These are phyloP conservation scores for Trichopria drosophilae DNA, from an alignment of 2,888 invertebrate species.

Conservation along the genomic window DNA sequence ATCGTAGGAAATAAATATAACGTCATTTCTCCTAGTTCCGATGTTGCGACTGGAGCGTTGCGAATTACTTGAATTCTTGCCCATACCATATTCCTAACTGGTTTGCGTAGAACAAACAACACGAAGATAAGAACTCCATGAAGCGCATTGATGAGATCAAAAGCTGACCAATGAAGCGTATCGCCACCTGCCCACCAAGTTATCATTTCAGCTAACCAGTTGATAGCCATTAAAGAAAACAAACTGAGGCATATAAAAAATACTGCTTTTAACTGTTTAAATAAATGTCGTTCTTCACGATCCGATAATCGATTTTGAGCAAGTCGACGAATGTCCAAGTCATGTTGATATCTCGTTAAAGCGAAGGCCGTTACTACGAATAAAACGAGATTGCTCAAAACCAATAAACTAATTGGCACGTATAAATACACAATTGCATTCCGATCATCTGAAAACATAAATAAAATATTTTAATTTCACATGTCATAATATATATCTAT, in stretches of 20 bases:
- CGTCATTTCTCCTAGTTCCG: conserved; percentile 46
- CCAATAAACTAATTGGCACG: conserved; percentile 64
- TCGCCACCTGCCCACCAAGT: conserved; percentile 67
- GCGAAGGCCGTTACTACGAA: conserved; percentile 63
- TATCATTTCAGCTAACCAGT: conserved; percentile 73
- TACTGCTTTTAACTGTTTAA: conserved; percentile 53
- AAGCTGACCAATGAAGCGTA: conserved; percentile 64
- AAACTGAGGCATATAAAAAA: conserved; percentile 65
- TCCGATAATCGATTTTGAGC: conserved; percentile 51
- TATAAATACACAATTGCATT: conserved; percentile 67
- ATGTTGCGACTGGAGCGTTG: conserved; percentile 39
- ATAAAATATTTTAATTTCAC: no score
- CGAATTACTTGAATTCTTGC: conserved; percentile 46
- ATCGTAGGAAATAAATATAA: conserved; percentile 44
- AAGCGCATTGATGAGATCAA: conserved; percentile 71
- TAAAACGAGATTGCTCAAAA: conserved; percentile 62
- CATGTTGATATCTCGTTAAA: conserved; percentile 59
- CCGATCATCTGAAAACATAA: conserved; percentile 60
- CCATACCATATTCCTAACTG: conserved; percentile 49
- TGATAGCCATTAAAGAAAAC: conserved; percentile 69
- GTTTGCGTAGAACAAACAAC: conserved; percentile 63
- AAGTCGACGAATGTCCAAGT: conserved; percentile 60
- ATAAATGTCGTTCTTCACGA: conserved; percentile 46
- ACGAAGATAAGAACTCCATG: conserved; percentile 72
- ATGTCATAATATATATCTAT: no score